Base-by-base conservation (phyloP, 2,113 vertebrate genomes). In the Argyrosomus japonicus region DNA sequence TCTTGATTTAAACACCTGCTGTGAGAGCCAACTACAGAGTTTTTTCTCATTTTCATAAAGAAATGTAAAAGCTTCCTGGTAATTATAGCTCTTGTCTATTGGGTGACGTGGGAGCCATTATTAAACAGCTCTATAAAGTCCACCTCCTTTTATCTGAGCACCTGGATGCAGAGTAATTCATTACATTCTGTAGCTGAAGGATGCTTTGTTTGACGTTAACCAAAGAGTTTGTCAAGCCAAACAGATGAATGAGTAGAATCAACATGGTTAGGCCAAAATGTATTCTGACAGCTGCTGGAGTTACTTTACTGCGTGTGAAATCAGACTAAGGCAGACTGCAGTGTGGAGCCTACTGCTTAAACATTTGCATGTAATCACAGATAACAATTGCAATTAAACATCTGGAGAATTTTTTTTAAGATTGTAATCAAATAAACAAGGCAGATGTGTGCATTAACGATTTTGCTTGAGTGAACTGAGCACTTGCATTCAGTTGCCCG, bases 11-110 rank as follows among this genome's bases (percentile, higher is more conserved):
- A 40, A 32, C 36, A 40, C 36, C 50, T 70, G 19, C 50, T 70
- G 29, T 54, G 29, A 15, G 13, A 69, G 68, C 11, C 19, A 69
- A 36, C 53, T 14, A 32, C 14, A 29, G 14, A 58, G 4, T 45
- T 62, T 48, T 25, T 21, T 51, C 51, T 60, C 8, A 68, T 68
- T 57, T 27, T 68, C 27, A 50, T 58, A n/a, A 10, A 53, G 57
- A 25, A 19, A 61, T 61, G 65, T 51, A 51, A 61, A 78, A 69
- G 56, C 65, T 78, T 17, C 12, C 21, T 27, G 65, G 65, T 69
- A 69, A 77, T 68, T 58, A 48, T 58, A 48, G 53, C 48, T 68
- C 14, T 23, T 5, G 25, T 14, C 75, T 29, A 14, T 43, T 40
- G 27, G 50, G 19, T 40, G 23, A 23, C 23, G 51, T 47, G 62